A percentile compares a stretch with the other conserved stretches of the same genome.
phyloP scores from a whole-genome alignment of 2,888 invertebrate species.

The Zygaena filipendulae region DNA sequence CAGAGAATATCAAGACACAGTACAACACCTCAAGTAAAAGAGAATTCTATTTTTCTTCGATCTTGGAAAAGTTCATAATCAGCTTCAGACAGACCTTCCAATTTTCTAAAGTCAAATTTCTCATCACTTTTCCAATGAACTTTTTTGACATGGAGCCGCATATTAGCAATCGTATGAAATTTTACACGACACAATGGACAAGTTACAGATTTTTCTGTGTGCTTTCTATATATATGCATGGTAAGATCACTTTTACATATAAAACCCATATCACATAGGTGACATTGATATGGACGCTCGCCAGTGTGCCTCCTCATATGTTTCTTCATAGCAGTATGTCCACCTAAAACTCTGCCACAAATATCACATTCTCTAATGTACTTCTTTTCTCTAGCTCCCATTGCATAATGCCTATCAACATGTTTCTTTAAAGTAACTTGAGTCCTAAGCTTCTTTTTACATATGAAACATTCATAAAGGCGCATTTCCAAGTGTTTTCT shows the following conservation, averaged over 20 bases:
- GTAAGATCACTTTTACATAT: background rate
- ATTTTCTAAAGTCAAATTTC: background rate
- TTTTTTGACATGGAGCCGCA: background rate
- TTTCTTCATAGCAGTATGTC: background rate
- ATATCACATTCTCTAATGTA: background rate
- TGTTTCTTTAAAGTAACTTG: no score
- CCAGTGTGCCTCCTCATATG: background rate
- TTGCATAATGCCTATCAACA: background rate
- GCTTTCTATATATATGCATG: slow-evolving; percentile 1
- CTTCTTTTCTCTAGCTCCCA: no score
- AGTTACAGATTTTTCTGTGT: background rate
- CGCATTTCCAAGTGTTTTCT: no score
- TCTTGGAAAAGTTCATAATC: background rate
- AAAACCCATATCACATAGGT: slow-evolving; percentile 1
- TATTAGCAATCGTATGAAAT: background rate
- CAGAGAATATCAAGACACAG: no score
- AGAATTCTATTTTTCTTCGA: background rate
- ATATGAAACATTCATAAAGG: no score
- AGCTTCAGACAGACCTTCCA: background rate
- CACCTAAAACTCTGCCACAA: background rate
- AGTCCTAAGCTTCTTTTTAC: no score
- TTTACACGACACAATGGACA: background rate
- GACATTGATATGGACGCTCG: slow-evolving; percentile 1
- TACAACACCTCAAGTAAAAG: no score
- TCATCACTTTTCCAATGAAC: slow-evolving; percentile 1